Evolutionary conservation across 2,797 vertebrate species (phyloP), one percentile per base, ranked within the genome.

Genomic region (Macrochelys suwanniensis): DNA sequence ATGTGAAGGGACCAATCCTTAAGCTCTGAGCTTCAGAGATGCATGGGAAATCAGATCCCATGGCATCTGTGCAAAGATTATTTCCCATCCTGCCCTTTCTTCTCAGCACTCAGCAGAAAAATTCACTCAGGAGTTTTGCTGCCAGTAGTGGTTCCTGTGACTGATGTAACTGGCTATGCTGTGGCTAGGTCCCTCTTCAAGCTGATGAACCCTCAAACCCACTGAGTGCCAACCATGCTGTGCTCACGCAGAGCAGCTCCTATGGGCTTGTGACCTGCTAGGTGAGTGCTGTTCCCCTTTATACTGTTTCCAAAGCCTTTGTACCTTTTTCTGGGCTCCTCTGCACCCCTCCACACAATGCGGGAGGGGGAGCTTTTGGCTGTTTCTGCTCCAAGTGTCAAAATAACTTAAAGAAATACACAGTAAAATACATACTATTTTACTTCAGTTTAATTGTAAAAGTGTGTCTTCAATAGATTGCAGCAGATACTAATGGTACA

Each of bases 91-190:
- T 88, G 86, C 82, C 89, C 94, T 94, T 94, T 94, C 88, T 92
- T 83, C 56, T 31, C 89, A 90, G 83, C 81, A 95, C 68, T 31
- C 89, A 90, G 85, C 83, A 94, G 85, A 83, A 85, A 16, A 94
- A 23, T 42, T 45, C 11, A 94, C 91, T 95, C 90, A 81, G 89
- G 94, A 92, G 93, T 33, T 89, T 88, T 96, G 11, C 85, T 89
- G 85, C 68, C 95, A 96, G 96, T 95, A 91, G 93, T 47, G 93
- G 95, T 88, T 90, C 84, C 0, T 0, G 53, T 91, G 84, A 95
- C 95, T 97, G 87, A 91, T 74, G 91, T 80, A 95, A 95, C 87
- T 95, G 84, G 85, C 68, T 94, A 84, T 93, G 92, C 89, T 95
- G 80, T n/a, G 95, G 93, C 91, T 95, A 90, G 2, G 71, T 95